These are phyloP conservation scores for Megaceryle torquata DNA, from an alignment of 2,113 vertebrate species.

Conservation along the genomic window DNA sequence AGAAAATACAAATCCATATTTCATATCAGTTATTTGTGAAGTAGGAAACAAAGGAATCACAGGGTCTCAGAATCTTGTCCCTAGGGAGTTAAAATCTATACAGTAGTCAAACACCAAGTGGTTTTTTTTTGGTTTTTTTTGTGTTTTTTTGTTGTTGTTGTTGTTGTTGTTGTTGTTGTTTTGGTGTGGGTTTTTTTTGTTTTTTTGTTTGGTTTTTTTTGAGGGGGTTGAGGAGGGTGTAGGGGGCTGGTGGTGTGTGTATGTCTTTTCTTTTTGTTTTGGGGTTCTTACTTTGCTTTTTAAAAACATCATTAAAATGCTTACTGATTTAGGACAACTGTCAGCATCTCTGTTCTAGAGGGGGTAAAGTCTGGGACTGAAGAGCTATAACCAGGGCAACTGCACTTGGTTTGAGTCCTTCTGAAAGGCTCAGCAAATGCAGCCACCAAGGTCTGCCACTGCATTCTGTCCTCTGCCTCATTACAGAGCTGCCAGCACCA, in stretches of 20 bases:
- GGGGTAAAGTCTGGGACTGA: not conserved
- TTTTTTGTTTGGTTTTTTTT: not conserved
- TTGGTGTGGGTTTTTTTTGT: no score
- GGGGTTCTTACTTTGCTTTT: not conserved
- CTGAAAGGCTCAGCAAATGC: not conserved
- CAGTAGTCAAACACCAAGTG: not conserved
- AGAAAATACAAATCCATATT: not conserved
- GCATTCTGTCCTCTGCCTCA: not conserved
- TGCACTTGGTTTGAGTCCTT: not conserved
- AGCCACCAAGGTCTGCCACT: fast-evolving
- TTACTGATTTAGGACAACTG: not conserved
- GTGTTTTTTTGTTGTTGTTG: not conserved
- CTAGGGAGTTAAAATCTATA: not conserved
- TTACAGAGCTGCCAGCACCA: not conserved
- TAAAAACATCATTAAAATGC: not conserved
- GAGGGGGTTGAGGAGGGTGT: no score
- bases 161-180: no score
- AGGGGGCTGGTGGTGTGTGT: no score
- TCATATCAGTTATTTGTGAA: not conserved
- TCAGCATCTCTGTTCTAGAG: not conserved
- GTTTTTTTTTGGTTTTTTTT: no score
- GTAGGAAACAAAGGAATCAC: not conserved
- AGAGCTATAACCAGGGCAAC: not conserved
- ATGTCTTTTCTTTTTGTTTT: not conserved
- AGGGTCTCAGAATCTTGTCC: not conserved